Percentiles rank a stretch among this genome's conserved stretches.
Evolutionary conservation across 2,888 invertebrate genomes (phyloP).

Genomic region (Ceriagrion tenellum): DNA sequence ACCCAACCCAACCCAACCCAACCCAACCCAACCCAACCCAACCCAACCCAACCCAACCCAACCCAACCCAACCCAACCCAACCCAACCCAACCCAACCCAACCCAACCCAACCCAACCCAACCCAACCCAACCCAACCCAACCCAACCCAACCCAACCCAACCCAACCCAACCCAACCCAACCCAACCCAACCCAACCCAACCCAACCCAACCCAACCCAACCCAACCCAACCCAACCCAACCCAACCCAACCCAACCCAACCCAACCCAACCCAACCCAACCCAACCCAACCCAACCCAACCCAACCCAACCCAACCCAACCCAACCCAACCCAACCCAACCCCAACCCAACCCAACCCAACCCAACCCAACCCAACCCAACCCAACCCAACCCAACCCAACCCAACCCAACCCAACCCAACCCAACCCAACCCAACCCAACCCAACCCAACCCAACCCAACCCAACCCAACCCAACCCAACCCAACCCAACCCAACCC

Average conservation of each 20-base stretch:
- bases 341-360: too few relatives aligned
- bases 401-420: neutral
- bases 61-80: slow-evolving; percentile 39
- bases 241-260: neutral
- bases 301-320: too few relatives aligned
- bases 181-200: slow-evolving; percentile 39
- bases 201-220: slow-evolving; percentile 39
- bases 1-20: slow-evolving; percentile 39
- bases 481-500: slow-evolving; percentile 17
- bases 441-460: slow-evolving; percentile 41
- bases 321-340: too few relatives aligned
- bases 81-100: slow-evolving; percentile 39
- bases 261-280: neutral
- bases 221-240: neutral
- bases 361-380: too few relatives aligned
- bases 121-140: slow-evolving; percentile 39
- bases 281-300: slow-evolving; percentile 20
- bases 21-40: slow-evolving; percentile 39
- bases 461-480: slow-evolving; percentile 56
- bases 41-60: slow-evolving; percentile 39
- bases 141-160: slow-evolving; percentile 39
- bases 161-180: slow-evolving; percentile 39
- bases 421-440: neutral
- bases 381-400: slow-evolving; percentile 17
- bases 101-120: slow-evolving; percentile 39